Base-by-base conservation (phyloP, 2,888 invertebrate genomes). In the Phyto melanocephala region DNA sequence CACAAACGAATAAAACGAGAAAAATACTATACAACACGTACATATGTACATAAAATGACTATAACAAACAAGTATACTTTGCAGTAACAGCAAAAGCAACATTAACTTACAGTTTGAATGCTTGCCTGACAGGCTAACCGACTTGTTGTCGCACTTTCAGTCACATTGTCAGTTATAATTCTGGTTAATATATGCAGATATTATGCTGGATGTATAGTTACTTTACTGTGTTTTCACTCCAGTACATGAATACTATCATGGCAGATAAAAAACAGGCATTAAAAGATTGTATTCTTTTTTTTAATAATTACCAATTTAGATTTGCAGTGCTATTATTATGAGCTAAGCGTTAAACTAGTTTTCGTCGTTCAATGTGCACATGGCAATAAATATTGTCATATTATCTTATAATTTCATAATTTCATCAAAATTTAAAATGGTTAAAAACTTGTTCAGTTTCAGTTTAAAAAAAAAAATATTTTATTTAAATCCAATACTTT, bases 11-110 rank as follows among this genome's bases (percentile, higher is more conserved):
- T 54, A 37, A 56, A 42, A 76, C 42, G 74, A 72, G 42, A 60
- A 60, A 65, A 62, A 72, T 28, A 45, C 35, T 45, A 33, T 35
- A 67, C 56, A 84, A 85, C 84, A 86, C 86, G 87, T 87, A 85
- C 88, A 87, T 83, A 76, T 74, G 87, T 87, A 85, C 88, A 81
- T 81, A 81, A 78, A 84, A 82, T 67, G 68, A 40, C 71, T 45
- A 58, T 50, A 74, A 75, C 86, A 83, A 28, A 6, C 6, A 82
- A 78, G 77, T 82, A 71, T 65, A 68, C 47, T 71, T 67, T 56
- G 52, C 20, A 76, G 70, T 67, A 67, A 74, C 78, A 80, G 54
- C 70, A 62, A 74, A 75, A 80, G 54, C 70, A 52, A 68, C 71
- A 71, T 67, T 72, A 58, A 67, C 63, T 56, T 22, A 70, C 63